Evolutionary conservation across 2,797 vertebrate genomes (phyloP).

Genomic region (Setipinna tenuifilis): DNA sequence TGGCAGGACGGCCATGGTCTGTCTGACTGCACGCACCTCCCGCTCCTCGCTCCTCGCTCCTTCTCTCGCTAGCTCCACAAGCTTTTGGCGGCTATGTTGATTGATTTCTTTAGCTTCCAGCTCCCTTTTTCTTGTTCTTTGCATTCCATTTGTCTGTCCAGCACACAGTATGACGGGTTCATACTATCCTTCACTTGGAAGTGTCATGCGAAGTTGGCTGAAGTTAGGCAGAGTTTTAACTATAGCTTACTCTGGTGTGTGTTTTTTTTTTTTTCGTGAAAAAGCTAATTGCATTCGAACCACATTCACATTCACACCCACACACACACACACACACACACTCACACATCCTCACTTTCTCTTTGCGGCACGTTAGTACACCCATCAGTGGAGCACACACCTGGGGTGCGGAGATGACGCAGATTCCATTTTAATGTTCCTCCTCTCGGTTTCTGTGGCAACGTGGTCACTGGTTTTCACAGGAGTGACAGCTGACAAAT

Average conservation of each 20-base stretch:
- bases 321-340: not conserved
- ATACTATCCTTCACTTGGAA: not conserved
- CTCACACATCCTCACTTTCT: not conserved
- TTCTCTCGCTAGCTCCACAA: conserved; percentile 39
- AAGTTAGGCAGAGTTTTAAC: not conserved
- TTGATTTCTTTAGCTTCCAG: conserved; percentile 63
- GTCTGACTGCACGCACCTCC: conserved; percentile 55
- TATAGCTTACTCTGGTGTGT: not conserved
- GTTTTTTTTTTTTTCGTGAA: too few species aligned
- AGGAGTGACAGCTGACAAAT: conserved; percentile 10
- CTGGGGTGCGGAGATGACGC: not conserved
- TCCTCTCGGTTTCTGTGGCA: not conserved
- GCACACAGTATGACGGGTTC: not conserved
- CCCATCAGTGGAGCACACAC: not conserved
- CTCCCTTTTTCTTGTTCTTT: conserved; percentile 33
- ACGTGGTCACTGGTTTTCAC: not conserved
- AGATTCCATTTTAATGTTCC: not conserved
- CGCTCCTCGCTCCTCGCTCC: conserved; percentile 53
- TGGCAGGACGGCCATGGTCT: conserved; percentile 55
- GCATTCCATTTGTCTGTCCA: conserved; percentile 34
- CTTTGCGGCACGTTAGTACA: not conserved
- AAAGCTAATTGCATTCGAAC: too few species aligned
- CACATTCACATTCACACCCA: not conserved
- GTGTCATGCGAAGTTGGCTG: not conserved
- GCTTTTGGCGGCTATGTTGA: conserved; percentile 32